Base-by-base conservation (phyloP, 2,797 vertebrate species). In the Peromyscus aztecus region DNA sequence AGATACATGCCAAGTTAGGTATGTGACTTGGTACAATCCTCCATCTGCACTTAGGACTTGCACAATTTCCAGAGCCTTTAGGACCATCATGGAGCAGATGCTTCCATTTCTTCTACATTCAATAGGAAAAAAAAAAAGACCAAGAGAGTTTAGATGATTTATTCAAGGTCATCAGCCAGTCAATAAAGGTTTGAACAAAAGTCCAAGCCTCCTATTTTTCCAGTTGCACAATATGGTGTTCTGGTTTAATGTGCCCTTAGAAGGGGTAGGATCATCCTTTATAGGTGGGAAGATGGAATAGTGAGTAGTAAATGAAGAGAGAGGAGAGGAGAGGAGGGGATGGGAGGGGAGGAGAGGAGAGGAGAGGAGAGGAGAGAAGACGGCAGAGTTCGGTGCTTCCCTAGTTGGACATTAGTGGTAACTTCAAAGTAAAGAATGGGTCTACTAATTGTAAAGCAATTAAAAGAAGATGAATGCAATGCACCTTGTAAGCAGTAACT, bases 211-310 rank as follows among this genome's bases (percentile, higher is more conserved):
- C 55, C 19, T 40, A 13, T 24, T 34, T 11, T 21, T 1, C 16
- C 2, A 7, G 23, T 31, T 19, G 11, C 8, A 16, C 2, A 1
- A 9, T 2, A 4, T 0, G 7, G 16, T 14, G 9, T 14, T 10
- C 4, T 75, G 31, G 5, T 37, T 55, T 40, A 34, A 10, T 3
- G 6, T 4, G 3, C 2, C 12, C 24, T 31, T 14, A 3, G 17
- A n/a, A 76, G 19, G 27, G 27, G 24, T 0, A 4, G 34, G 1
- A 21, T 31, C 55, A 31, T 59, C 76, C 2, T 34, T 40, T 71
- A 31, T 23, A 46, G 57, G 29, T 46, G 29, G 40, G 31, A 61
- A 61, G 11, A 46, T 76, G 29, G 29, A 43, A 6, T 13, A 46
- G 40, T 34, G 40, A 89, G 12, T 61, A 31, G 16, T 55, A 43